Percentiles rank a stretch among this genome's conserved stretches.
Conservation (phyloP, 2,888 invertebrate species). For the Dascillus cervinus region DNA sequence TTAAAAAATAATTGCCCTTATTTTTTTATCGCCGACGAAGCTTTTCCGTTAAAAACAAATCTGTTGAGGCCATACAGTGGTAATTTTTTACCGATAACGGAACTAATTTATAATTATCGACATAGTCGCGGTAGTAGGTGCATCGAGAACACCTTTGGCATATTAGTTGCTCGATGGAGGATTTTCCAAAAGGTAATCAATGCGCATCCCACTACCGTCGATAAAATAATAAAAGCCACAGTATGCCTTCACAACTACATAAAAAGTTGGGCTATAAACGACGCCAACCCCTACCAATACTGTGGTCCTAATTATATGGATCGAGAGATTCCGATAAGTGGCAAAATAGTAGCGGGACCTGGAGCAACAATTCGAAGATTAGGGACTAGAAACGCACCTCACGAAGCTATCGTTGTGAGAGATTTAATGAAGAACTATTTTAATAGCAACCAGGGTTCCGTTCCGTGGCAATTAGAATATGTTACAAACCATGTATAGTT, state of each 20-base stretch:
- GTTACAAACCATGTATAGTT: no score
- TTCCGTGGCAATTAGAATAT: not conserved
- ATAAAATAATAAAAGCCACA: conserved; percentile 16
- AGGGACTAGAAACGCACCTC: not conserved
- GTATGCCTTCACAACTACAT: conserved; percentile 17
- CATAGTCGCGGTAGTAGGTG: conserved; percentile 12
- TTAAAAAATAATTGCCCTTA: conserved; percentile 19
- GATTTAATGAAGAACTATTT: not conserved
- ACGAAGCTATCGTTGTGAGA: not conserved
- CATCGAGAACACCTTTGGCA: conserved; percentile 18
- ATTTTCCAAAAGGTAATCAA: conserved; percentile 13
- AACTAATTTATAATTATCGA: conserved; percentile 15
- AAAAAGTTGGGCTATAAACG: not conserved
- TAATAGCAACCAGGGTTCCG: not conserved
- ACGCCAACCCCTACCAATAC: not conserved
- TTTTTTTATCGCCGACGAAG: conserved; percentile 27
- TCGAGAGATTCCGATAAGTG: not conserved
- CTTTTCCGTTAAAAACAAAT: conserved; percentile 21
- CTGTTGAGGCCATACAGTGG: conserved; percentile 17
- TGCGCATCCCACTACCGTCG: conserved; percentile 5
- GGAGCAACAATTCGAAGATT: not conserved
- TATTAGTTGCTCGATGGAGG: conserved; percentile 15
- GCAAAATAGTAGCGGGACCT: not conserved
- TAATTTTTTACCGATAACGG: conserved; percentile 6
- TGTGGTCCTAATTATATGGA: not conserved